Evolutionary conservation across 2,888 invertebrate genomes (phyloP).

Genomic region (Troides helena): DNA sequence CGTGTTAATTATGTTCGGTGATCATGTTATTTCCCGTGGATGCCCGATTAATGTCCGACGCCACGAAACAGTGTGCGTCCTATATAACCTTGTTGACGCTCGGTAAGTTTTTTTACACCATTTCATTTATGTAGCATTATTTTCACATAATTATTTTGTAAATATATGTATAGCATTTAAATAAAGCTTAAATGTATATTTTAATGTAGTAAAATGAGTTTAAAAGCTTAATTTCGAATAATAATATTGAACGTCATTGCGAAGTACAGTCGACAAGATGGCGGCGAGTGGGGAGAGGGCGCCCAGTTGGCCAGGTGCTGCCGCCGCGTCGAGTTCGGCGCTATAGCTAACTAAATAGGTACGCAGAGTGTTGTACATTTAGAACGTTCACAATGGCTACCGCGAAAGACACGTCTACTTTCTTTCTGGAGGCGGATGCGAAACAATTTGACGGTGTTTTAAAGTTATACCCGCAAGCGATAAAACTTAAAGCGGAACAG

Average conservation of each 20-base stretch:
- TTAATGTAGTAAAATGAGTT: constrained; percentile 41
- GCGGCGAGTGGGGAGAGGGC: constrained; percentile 79
- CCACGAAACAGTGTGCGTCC: constrained; percentile 69
- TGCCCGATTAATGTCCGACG: constrained; percentile 75
- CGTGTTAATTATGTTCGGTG: constrained; percentile 63
- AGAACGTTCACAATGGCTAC: constrained; percentile 88
- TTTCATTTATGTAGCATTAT: constrained; percentile 39
- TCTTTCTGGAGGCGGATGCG: constrained; percentile 94
- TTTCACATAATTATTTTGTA: constrained; percentile 33
- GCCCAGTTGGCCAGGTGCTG: constrained; percentile 81
- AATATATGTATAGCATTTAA: constrained; percentile 10
- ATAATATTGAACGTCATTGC: constrained; percentile 77
- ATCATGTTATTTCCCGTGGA: constrained; percentile 71
- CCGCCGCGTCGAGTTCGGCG: constrained; percentile 81
- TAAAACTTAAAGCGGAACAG: constrained; percentile 93
- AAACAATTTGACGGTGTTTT: constrained; percentile 93
- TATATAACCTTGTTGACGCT: constrained; percentile 75
- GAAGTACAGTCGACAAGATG: constrained; percentile 74
- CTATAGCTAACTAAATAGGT: constrained; percentile 80
- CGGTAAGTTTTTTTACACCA: constrained; percentile 69
- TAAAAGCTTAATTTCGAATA: constrained; percentile 58
- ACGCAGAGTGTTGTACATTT: constrained; percentile 77
- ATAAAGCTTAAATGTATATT: constrained; percentile 24
- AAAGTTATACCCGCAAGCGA: constrained; percentile 94
- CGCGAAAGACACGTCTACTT: constrained; percentile 94